Percentiles rank a stretch among this genome's conserved stretches.
Conservation (phyloP, 2,113 vertebrate species). For the Eudyptes chrysolophus region DNA sequence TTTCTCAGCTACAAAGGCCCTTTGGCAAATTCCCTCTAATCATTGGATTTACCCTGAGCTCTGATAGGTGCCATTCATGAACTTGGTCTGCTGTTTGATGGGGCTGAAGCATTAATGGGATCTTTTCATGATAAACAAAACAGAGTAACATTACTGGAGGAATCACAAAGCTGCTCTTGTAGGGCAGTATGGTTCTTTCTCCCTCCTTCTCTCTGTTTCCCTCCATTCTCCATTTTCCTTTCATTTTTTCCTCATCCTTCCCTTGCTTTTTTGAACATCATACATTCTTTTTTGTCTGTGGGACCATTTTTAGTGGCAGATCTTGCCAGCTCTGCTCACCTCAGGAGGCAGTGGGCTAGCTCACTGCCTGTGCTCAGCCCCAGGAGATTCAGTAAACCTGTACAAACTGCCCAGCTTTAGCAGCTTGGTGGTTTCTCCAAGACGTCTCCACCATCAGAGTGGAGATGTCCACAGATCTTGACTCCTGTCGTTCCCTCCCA, state of each 20-base stretch:
- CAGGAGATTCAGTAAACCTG: not conserved
- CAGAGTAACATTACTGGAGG: constrained; percentile 78
- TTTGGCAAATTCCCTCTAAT: constrained; percentile 95
- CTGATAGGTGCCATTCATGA: constrained; percentile 95
- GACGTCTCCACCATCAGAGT: not conserved
- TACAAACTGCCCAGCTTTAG: not conserved
- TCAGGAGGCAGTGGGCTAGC: constrained; percentile 13
- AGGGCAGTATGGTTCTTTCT: constrained; percentile 45
- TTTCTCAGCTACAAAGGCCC: constrained; percentile 93
- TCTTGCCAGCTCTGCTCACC: constrained; percentile 63
- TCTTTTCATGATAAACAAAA: constrained; percentile 87
- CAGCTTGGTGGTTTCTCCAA: not conserved
- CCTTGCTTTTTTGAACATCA: constrained; percentile 35
- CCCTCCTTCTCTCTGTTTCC: not conserved
- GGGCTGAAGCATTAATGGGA: constrained; percentile 77
- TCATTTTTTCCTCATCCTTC: not conserved
- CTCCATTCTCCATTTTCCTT: not conserved
- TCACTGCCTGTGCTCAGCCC: not conserved
- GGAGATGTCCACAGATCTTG: not conserved
- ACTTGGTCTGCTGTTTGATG: constrained; percentile 81
- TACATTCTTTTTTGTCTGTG: constrained; percentile 23
- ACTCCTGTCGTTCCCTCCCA: not conserved
- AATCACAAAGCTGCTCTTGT: constrained; percentile 81
- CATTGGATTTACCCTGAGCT: constrained; percentile 87
- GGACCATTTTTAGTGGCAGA: constrained; percentile 56